Conservation (phyloP, 1,140 invertebrate species). For the Bombus sylvicola region DNA sequence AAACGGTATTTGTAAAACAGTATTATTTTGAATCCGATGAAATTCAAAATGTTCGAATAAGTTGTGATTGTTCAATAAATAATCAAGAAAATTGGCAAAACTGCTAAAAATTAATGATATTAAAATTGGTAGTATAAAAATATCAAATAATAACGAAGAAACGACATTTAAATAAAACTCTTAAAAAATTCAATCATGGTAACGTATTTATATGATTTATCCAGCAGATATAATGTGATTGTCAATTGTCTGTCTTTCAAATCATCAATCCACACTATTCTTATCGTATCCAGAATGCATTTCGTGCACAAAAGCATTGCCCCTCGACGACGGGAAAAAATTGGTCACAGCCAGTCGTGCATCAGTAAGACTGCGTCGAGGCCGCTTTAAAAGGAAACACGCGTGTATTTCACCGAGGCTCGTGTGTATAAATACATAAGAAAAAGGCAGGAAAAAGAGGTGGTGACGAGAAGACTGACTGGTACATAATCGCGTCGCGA, state of each 20-base stretch:
- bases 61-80: too few species aligned
- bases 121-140: not conserved
- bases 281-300: not conserved
- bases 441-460: slow-evolving; percentile 46
- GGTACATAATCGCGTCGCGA: slow-evolving; percentile 58
- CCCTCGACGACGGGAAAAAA: not conserved
- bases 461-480: slow-evolving; percentile 36
- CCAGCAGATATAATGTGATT: not conserved
- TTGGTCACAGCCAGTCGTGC: slow-evolving; percentile 2
- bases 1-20: too few species aligned
- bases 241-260: too few species aligned
- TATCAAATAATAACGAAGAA: not conserved
- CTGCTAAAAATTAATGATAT: not conserved
- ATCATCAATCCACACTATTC: not conserved
- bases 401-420: not conserved
- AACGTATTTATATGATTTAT: not conserved
- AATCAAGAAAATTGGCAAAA: too few species aligned
- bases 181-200: not conserved
- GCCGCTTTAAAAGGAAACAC: slow-evolving; percentile 22
- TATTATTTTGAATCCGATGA: too few species aligned
- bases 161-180: not conserved
- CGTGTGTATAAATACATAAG: slow-evolving; percentile 54
- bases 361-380: not conserved
- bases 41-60: too few species aligned
- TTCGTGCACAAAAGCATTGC: not conserved